Base-by-base conservation (phyloP, 2,888 invertebrate genomes). In the Lochmaea crataegi region DNA sequence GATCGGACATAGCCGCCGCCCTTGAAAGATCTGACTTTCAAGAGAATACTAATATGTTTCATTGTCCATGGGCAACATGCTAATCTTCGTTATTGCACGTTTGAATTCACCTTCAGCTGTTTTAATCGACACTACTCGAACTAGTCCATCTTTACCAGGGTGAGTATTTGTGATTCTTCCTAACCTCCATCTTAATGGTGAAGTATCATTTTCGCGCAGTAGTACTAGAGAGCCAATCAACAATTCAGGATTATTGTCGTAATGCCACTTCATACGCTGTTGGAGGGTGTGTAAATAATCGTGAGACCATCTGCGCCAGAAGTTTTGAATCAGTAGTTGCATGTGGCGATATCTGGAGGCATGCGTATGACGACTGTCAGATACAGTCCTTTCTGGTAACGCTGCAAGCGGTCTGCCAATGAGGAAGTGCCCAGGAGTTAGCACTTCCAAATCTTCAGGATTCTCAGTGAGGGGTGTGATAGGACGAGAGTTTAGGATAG, bases 381-480 rank as follows among this genome's bases (percentile, higher is more conserved):
- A 45, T 45, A 45, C 42, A 45, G 42, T 45, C 12, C 42, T 45
- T 12, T 45, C 42, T 45, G 42, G 42, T 45, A 45, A 45, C 42
- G 42, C 42, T 0, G 42, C 42, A 45, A 45, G 32, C 6, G 32
- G 61, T 14, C 4, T 26, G 18, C 16, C 56, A 56, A 56, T 56
- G 16, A 56, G n/a, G 18, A 56, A 56, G n/a, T 56, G 56, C 18
- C 56, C 56, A 5, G 56, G 7, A 5, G 56, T 56, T 3, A 16
- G 56, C 18, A 56, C 56, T 18, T 56, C 56, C 1, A 56, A 18
- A 18, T 56, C 18, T 18, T 18, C 56, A 56, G 56, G 14, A 6
- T 56, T 56, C 7, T 56, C 56, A 18, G 56, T 56, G 16, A 56
- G 16, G n/a, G 56, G 18, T 56, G 56, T 56, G 56, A 56, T 16